phyloP scores from a whole-genome alignment of 1,140 invertebrate species.

The Tribolium castaneum region DNA sequence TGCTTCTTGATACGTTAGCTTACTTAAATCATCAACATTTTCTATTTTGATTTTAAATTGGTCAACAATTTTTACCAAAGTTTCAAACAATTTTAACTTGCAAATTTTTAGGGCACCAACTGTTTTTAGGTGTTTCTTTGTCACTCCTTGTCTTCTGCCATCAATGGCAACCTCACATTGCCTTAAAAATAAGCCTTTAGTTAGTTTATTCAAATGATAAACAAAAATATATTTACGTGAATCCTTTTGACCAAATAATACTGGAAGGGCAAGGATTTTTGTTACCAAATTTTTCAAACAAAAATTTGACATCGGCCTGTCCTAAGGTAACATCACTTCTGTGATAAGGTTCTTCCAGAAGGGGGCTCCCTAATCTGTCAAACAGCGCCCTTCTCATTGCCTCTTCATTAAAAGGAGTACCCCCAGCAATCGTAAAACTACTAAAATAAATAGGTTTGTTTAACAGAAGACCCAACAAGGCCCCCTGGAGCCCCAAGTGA shows the following conservation, averaged over 20 bases:
- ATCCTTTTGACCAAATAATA: constrained; percentile 70
- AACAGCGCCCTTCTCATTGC: constrained; percentile 76
- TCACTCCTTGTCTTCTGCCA: constrained; percentile 84
- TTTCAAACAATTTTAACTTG: constrained; percentile 72
- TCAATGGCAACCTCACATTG: constrained; percentile 79
- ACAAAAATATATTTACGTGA: constrained; percentile 18
- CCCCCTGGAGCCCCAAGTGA: constrained; percentile 84
- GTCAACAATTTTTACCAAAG: constrained; percentile 67
- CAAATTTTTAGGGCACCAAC: constrained; percentile 70
- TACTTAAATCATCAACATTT: constrained; percentile 51
- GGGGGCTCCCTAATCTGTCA: constrained; percentile 63
- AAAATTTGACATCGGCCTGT: constrained; percentile 63
- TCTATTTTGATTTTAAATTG: constrained; percentile 58
- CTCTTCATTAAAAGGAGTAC: constrained; percentile 72
- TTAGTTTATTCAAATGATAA: neutral
- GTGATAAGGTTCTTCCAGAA: constrained; percentile 59
- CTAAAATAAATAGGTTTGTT: constrained; percentile 75
- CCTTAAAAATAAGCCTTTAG: constrained; percentile 63
- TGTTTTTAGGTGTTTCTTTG: constrained; percentile 75
- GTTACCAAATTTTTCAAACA: constrained; percentile 62
- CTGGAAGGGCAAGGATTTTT: constrained; percentile 70
- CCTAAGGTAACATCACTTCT: constrained; percentile 59
- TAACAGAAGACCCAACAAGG: constrained; percentile 79
- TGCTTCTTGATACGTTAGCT: constrained; percentile 64
- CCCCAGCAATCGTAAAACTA: constrained; percentile 78